Evolutionary conservation across 2,113 vertebrate species (phyloP).

Genomic region (Scophthalmus maximus): DNA sequence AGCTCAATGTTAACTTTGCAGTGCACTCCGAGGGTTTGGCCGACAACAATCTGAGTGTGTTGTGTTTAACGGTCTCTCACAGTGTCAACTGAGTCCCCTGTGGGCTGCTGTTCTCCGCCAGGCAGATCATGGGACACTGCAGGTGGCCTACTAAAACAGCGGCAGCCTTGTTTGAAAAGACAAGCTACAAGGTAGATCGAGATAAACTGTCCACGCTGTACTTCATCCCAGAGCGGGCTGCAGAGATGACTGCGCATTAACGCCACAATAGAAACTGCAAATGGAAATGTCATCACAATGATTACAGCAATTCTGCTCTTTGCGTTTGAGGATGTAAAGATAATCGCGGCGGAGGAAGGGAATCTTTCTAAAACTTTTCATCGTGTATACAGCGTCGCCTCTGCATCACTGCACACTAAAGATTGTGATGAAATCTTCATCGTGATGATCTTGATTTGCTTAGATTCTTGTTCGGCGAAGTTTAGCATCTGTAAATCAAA

Average conservation of each 20-base stretch:
- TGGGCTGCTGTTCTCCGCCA: constrained; percentile 58
- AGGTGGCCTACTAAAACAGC: constrained; percentile 71
- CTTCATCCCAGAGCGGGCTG: constrained; percentile 20
- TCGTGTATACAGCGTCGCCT: neutral
- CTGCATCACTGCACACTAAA: too few relatives aligned
- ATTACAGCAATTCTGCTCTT: neutral
- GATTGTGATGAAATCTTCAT: too few relatives aligned
- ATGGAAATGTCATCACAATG: constrained; percentile 9
- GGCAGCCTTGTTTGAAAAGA: constrained; percentile 63
- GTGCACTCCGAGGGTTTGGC: constrained; percentile 39
- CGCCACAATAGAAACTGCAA: constrained; percentile 3
- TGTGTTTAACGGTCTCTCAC: constrained; percentile 62
- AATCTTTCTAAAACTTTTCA: neutral
- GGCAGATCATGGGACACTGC: constrained; percentile 74
- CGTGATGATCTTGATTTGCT: too few relatives aligned
- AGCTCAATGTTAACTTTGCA: constrained; percentile 38
- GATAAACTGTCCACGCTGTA: neutral
- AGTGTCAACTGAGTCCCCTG: constrained; percentile 76
- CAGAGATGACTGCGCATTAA: constrained; percentile 18
- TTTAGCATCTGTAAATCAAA: too few relatives aligned
- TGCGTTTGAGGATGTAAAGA: constrained; percentile 3
- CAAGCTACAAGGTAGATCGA: constrained; percentile 61
- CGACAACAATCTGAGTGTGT: constrained; percentile 62
- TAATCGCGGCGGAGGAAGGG: neutral
- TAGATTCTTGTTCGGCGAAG: too few relatives aligned